Conservation (phyloP, 1,140 invertebrate species). For the Plectus sambesii region DNA sequence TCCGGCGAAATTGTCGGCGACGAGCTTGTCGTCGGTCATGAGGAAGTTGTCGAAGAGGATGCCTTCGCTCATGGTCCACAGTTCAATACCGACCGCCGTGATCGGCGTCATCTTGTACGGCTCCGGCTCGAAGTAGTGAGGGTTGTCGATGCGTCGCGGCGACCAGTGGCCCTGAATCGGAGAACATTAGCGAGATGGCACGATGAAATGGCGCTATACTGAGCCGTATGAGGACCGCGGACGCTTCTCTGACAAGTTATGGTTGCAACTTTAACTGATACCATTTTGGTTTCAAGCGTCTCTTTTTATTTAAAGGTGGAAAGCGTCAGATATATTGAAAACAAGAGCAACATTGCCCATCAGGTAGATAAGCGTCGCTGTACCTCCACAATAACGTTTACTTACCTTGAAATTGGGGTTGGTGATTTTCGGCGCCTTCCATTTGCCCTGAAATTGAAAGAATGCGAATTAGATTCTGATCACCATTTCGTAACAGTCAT, state of each 20-base stretch:
- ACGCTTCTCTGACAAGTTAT: too few species aligned
- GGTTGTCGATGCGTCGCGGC: conserved; percentile 73
- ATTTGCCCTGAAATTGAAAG: conserved; percentile 50
- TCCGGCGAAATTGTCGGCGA: conserved; percentile 70
- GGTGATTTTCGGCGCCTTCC: conserved; percentile 73
- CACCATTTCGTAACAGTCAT: too few species aligned
- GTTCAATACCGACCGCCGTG: conserved; percentile 85
- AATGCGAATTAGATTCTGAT: too few species aligned
- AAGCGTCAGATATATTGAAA: too few species aligned
- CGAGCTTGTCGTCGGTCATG: conserved; percentile 68
- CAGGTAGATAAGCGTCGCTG: too few species aligned
- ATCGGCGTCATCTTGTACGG: conserved; percentile 77
- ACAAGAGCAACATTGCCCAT: too few species aligned
- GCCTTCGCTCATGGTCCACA: conserved; percentile 93
- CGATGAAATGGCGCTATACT: not conserved
- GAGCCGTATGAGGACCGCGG: not conserved
- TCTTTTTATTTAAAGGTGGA: too few species aligned
- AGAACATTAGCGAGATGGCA: not conserved
- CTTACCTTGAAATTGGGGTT: conserved; percentile 79
- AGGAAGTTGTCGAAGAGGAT: conserved; percentile 92
- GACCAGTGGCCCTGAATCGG: conserved; percentile 66
- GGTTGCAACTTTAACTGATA: too few species aligned
- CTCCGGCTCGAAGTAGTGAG: conserved; percentile 80
- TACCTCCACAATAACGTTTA: conserved; percentile 1
- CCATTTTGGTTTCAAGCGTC: too few species aligned